Conservation (phyloP, 2,888 invertebrate species). For the Trissolcus brochymenae region DNA sequence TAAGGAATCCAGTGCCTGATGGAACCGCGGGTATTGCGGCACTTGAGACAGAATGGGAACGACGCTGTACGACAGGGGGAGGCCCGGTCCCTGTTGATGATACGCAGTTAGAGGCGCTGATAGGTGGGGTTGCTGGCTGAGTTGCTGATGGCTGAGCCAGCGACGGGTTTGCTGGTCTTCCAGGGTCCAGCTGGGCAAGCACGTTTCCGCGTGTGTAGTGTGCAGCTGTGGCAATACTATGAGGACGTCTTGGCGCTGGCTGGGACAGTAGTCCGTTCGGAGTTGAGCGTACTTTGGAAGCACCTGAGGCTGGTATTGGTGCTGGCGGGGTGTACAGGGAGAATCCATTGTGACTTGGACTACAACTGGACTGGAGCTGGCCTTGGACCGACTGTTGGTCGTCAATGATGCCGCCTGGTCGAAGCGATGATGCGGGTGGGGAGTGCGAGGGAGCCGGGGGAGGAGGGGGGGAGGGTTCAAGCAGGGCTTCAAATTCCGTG, state of each 20-base stretch:
- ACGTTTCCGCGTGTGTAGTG: slow-evolving; percentile 76
- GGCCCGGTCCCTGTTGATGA: slow-evolving; percentile 33
- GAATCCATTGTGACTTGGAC: slow-evolving; percentile 76
- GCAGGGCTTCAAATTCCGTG: slow-evolving; percentile 70
- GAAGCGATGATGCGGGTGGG: slow-evolving; percentile 51
- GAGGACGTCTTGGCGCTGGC: slow-evolving; percentile 77
- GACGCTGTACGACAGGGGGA: slow-evolving; percentile 59
- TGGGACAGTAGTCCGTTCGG: slow-evolving; percentile 71
- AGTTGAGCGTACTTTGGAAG: slow-evolving; percentile 72
- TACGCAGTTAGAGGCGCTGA: slow-evolving; percentile 8
- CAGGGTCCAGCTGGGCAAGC: slow-evolving; percentile 64
- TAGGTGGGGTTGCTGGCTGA: slow-evolving; percentile 9
- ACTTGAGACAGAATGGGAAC: slow-evolving; percentile 65
- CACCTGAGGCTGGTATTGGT: slow-evolving; percentile 73
- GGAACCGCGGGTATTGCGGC: slow-evolving; percentile 66
- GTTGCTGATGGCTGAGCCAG: slow-evolving; percentile 15
- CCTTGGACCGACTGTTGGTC: slow-evolving; percentile 64
- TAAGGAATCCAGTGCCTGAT: background rate
- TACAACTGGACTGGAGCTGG: slow-evolving; percentile 66
- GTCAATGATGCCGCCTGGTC: slow-evolving; percentile 61
- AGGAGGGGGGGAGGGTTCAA: slow-evolving; percentile 72
- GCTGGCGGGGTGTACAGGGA: slow-evolving; percentile 79
- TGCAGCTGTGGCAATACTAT: slow-evolving; percentile 78
- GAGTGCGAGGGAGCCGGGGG: slow-evolving; percentile 72
- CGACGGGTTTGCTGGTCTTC: slow-evolving; percentile 57